These are phyloP conservation scores for Leptodirus hochenwartii DNA, from an alignment of 2,888 invertebrate genomes.

Conservation along the genomic window DNA sequence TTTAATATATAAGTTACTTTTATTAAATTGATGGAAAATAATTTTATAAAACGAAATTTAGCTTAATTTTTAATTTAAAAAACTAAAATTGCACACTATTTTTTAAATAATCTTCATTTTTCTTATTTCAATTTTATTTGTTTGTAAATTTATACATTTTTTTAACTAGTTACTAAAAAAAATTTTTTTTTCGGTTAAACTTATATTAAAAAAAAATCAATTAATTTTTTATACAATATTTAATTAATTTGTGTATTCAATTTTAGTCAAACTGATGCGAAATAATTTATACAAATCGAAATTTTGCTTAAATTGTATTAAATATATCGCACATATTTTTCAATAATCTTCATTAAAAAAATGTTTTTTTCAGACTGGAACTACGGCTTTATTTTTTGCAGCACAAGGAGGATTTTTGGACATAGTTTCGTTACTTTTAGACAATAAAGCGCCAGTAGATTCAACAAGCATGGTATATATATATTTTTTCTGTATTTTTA, in stretches of 20 bases:
- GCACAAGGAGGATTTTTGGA: conserved; percentile 83
- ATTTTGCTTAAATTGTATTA: conserved; percentile 1
- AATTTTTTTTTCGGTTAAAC: too few relatives aligned
- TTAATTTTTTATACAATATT: neutral
- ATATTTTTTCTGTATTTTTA: conserved; percentile 3
- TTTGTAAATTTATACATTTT: too few relatives aligned
- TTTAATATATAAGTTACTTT: neutral
- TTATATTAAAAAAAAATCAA: neutral
- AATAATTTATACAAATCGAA: too few relatives aligned
- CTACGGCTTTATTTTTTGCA: conserved; percentile 84
- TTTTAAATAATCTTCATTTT: too few relatives aligned
- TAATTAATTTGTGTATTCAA: too few relatives aligned
- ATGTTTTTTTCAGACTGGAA: conserved; percentile 63
- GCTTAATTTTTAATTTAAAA: too few relatives aligned
- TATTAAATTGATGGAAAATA: conserved; percentile 1
- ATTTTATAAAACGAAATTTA: too few relatives aligned
- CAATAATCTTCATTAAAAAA: neutral
- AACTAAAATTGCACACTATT: too few relatives aligned
- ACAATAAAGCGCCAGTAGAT: conserved; percentile 61
- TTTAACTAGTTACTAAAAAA: too few relatives aligned
- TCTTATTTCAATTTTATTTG: too few relatives aligned
- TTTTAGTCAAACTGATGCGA: too few relatives aligned
- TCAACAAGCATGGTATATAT: conserved; percentile 54
- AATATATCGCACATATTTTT: neutral
- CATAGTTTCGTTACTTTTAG: conserved; percentile 58